Percentiles rank a stretch among this genome's conserved stretches.
These are phyloP conservation scores for Caiman crocodilus DNA, from an alignment of 2,797 vertebrate genomes.

Conservation along the genomic window DNA sequence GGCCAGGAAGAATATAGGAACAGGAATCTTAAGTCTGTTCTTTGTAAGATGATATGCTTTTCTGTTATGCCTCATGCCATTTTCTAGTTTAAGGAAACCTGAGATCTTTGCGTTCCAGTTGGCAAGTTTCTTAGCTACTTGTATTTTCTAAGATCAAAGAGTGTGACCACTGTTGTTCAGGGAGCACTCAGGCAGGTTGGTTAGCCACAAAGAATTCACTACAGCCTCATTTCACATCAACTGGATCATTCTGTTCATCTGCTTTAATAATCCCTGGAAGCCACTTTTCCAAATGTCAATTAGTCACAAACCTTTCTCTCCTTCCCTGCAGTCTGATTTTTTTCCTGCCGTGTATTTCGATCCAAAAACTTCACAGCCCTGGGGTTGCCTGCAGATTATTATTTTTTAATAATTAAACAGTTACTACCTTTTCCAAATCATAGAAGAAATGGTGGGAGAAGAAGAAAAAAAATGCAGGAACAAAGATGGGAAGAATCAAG, in stretches of 20 bases:
- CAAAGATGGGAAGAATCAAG: not conserved
- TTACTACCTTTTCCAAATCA: not conserved
- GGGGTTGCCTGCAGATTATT: not conserved
- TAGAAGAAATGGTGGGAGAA: not conserved
- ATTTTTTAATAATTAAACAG: not conserved
- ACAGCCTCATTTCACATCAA: constrained; percentile 40
- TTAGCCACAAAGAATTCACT: not conserved
- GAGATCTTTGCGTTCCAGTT: not conserved
- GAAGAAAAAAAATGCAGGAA: not conserved
- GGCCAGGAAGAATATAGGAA: constrained; percentile 9
- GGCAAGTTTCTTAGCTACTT: not conserved
- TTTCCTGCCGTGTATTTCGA: not conserved
- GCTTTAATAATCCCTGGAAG: constrained; percentile 25
- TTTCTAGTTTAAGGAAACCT: not conserved
- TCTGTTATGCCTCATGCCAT: not conserved
- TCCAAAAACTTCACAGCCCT: not conserved
- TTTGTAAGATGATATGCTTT: not conserved
- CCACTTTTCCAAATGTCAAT: not conserved
- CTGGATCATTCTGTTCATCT: not conserved
- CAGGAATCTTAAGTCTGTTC: not conserved
- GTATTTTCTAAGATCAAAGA: constrained; percentile 9
- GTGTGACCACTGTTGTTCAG: not conserved
- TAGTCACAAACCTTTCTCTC: not conserved
- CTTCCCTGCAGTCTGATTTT: not conserved
- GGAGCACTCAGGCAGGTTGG: not conserved